Evolutionary conservation across 2,888 invertebrate species (phyloP).

Genomic region (Athalia rosae): DNA sequence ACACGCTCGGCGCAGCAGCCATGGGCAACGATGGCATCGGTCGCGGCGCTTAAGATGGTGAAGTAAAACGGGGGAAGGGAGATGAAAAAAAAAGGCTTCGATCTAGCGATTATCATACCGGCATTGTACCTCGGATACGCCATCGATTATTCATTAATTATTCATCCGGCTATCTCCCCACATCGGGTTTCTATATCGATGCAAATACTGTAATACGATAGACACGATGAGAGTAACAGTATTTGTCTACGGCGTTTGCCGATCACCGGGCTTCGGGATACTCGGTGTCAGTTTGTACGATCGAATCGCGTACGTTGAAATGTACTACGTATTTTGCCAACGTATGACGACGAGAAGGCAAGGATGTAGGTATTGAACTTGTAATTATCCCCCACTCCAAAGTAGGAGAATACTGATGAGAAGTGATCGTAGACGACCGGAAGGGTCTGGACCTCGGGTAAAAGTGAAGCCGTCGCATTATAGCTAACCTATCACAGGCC

Average conservation of each 20-base stretch:
- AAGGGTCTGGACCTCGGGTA: conserved; percentile 9
- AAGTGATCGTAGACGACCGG: conserved; percentile 29
- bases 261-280: background rate
- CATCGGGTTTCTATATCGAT: conserved; percentile 9
- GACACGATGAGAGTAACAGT: conserved; percentile 1
- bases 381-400: background rate
- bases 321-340: background rate
- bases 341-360: no score
- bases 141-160: conserved; percentile 43
- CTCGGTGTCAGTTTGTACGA: background rate
- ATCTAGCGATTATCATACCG: conserved; percentile 31
- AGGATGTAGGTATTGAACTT: background rate
- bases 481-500: conserved; percentile 38
- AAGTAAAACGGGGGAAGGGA: background rate
- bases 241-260: background rate
- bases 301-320: background rate
- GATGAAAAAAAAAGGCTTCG: background rate
- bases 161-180: conserved; percentile 26
- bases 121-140: conserved; percentile 28
- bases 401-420: conserved; percentile 27
- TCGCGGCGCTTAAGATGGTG: conserved; percentile 19
- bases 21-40: conserved; percentile 27
- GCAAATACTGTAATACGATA: background rate
- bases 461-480: conserved; percentile 32
- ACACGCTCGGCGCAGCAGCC: background rate